Base-by-base conservation (phyloP, 2,888 invertebrate genomes). In the Thyatira batis region DNA sequence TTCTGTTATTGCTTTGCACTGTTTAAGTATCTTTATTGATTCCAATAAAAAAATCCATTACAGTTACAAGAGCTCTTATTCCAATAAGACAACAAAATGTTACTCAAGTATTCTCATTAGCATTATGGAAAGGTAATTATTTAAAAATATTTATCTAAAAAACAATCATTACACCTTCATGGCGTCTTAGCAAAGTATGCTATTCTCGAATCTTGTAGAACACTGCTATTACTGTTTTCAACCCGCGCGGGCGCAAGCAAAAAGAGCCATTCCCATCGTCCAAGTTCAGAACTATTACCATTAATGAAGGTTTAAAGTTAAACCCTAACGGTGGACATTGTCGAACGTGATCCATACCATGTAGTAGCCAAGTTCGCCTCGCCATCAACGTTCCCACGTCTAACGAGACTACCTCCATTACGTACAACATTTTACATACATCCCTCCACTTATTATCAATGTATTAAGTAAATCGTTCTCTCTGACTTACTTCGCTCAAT, bases 391-490 rank as follows among this genome's bases (percentile, higher is more conserved):
- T 90, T 91, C 92, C 92, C 91, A 91, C 89, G 89, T 89, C 86
- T 90, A 92, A 92, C 89, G 80, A 90, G 89, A 77, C 89, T 85
- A 78, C 85, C 84, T 79, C 85, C 84, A 91, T 89, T 91, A 89
- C 88, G 80, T 80, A 73, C 78, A 78, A 78, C 87, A 78, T 85
- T 86, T 88, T 88, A 88, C 85, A 87, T 88, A 85, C 85, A 86
- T 85, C 87, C 79, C 76, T 76, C 71, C 84, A 82, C 85, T 89
- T 89, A 88, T 88, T 85, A 89, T 87, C 87, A 84, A 88, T 84
- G 82, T 89, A 87, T 89, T 88, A 87, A 89, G 82, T 89, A 88
- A 89, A 90, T 87, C 83, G 85, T 84, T 84, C 80, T 72, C 78
- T 78, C 73, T 67, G 76, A 82, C 80, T 84, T 75, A 82, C 80